These are phyloP conservation scores for Ambastaia sidthimunki DNA, from an alignment of 2,797 vertebrate genomes.

Conservation along the genomic window DNA sequence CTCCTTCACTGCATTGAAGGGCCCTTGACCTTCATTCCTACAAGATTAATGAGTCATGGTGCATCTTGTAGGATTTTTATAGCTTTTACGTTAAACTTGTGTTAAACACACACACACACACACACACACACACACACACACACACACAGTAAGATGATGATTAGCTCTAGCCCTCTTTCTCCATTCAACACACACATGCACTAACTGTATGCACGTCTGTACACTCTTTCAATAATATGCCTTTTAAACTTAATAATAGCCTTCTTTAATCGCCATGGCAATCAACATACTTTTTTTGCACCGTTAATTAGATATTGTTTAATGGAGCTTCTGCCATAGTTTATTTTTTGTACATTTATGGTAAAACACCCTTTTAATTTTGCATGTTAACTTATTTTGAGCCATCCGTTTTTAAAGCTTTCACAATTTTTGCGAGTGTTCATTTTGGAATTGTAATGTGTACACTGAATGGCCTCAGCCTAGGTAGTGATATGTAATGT, in stretches of 20 bases:
- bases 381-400: constrained; percentile 49
- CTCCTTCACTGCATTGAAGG: constrained; percentile 2
- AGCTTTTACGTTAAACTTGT: constrained; percentile 14
- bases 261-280: constrained; percentile 35
- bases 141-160: constrained; percentile 48
- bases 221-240: constrained; percentile 26
- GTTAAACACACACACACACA: constrained; percentile 4
- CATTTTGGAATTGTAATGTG: constrained; percentile 41
- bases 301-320: constrained; percentile 22
- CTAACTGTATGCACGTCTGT: constrained; percentile 14
- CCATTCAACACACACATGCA: constrained; percentile 26
- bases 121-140: constrained; percentile 26
- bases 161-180: constrained; percentile 16
- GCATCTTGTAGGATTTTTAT: constrained; percentile 39
- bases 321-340: constrained; percentile 11
- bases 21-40: constrained; percentile 17
- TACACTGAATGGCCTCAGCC: constrained; percentile 40
- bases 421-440: constrained; percentile 39
- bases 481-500: constrained; percentile 40
- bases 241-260: constrained; percentile 20
- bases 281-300: constrained; percentile 16
- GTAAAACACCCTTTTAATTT: constrained; percentile 27
- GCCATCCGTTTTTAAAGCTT: constrained; percentile 16
- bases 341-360: constrained; percentile 11
- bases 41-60: constrained; percentile 44